Conservation (phyloP, 2,797 vertebrate species). For the Ctenopoma multispine region DNA sequence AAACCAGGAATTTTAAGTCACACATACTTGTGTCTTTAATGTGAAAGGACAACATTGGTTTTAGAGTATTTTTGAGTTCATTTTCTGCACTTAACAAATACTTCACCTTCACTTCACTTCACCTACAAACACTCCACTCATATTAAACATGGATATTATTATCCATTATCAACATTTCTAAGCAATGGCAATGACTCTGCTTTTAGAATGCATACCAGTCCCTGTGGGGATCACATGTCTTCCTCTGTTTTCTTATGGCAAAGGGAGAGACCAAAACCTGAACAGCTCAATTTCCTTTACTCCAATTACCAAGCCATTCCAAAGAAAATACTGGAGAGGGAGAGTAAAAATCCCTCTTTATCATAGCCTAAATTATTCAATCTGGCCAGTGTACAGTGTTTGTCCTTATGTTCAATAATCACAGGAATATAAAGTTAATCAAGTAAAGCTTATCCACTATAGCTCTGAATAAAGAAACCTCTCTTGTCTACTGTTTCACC, state of each 20-base stretch:
- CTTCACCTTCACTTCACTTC: too few species aligned
- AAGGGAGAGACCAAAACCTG: slow-evolving; percentile 14
- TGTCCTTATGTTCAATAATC: neutral
- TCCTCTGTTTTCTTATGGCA: slow-evolving; percentile 12
- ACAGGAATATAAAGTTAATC: neutral
- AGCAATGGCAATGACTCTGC: neutral
- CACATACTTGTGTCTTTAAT: neutral
- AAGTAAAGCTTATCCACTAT: neutral
- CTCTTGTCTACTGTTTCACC: slow-evolving; percentile 9
- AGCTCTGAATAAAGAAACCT: slow-evolving; percentile 13
- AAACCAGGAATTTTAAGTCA: slow-evolving; percentile 2
- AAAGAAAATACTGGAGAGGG: neutral
- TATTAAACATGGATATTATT: neutral
- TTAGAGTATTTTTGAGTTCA: neutral
- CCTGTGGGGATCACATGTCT: slow-evolving; percentile 38
- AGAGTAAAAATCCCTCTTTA: neutral
- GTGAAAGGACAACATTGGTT: neutral
- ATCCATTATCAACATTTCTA: neutral
- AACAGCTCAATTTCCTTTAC: slow-evolving; percentile 39
- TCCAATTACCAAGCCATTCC: slow-evolving; percentile 14
- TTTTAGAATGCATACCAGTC: slow-evolving; percentile 1
- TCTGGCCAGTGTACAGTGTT: neutral
- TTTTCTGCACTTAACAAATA: neutral
- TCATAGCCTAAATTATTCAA: neutral
- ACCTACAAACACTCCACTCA: neutral